Base-by-base conservation (phyloP, 2,797 vertebrate species). In the Gymnoscopelus braueri region DNA sequence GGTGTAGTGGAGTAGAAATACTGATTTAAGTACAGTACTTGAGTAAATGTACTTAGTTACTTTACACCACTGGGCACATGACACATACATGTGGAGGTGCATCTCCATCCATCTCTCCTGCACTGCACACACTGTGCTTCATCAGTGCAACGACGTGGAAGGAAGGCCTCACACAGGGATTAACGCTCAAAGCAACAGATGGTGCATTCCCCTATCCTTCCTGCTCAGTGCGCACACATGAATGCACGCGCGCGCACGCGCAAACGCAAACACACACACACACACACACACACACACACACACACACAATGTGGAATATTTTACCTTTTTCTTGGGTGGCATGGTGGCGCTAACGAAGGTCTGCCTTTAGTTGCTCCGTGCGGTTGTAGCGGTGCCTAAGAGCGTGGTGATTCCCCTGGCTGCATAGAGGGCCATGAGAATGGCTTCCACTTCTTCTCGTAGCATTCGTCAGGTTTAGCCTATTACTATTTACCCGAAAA, bases 271-370 rank as follows among this genome's bases (percentile, higher is more conserved):
- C 61, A 29, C 57, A 52, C 32, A 47, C 56, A 49, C 24, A 53
- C 56, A 15, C 24, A 53, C 56, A 15, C 8, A 56, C 13, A 32
- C 39, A 47, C 47, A 47, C 50, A 6, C 61, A 29, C 57, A 52
- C 32, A 47, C 56, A 49, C 24, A 53, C 56, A 15, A 19, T 19
- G 23, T 24, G 8, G 2, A 0, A 39, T 19, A 2, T 35, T 78
- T 78, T 90, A 94, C 93, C 93, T 93, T 94, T 88, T 94, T 94
- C 88, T 94, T 94, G 72, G 93, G 93, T 23, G 93, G 92, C 93
- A 94, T 94, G 81, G 63, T 94, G 81, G 63, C 68, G 72, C 57
- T 62, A 62, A 19, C 56, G 75, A 59, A 29, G 52, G 13, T 76
- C 77, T 81, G 15, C 65, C 32, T 4, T 67, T 50, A 68, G 72